Base-by-base conservation (phyloP, 2,888 invertebrate species). In the Seira sanloemensis region DNA sequence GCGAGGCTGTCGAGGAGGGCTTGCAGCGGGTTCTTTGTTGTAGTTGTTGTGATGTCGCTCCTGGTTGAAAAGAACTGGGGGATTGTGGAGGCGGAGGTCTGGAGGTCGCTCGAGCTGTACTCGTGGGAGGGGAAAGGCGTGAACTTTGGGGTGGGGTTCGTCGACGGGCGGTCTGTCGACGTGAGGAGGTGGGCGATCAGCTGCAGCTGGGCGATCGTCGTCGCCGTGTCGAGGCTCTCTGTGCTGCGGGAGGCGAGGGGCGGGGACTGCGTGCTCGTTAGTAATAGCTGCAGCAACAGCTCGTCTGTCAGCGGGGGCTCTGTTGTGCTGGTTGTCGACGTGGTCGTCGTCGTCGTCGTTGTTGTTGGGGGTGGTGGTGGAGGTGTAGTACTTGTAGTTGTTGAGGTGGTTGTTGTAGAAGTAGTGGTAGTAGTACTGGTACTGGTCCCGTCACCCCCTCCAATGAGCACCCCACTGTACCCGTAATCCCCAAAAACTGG, bases 41-140 rank as follows among this genome's bases (percentile, higher is more conserved):
- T 66, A 0, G 75, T 66, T 5, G 4, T 9, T 5, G 1, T 1
- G 7, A 16, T 18, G 25, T 75, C 75, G 1, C 37, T 23, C 19
- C 75, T 26, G 2, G 75, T 75, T 0, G 65, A 65, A 23, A 75
- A 75, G 2, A 73, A n/a, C 18, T 69, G 69, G 1, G 73, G 18
- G n/a, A 46, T 75, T n/a, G 75, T 75, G 18, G 75, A 75, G 12
- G 75, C 75, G 65, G 75, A 75, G 0, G 75, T 75, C 24, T 65
- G 66, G 0, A 75, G 73, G 16, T 24, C 25, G 66, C 66, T 66
- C 1, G 54, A 12, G 24, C 25, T 23, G 50, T 72, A 67, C 67
- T 23, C 23, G 4, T 50, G 50, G 7, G 71, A 23, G 2, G 19
- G 37, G 27, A 62, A 74, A 1, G 5, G 62, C 1, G 25, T 9